Base-by-base conservation (phyloP, 2,113 vertebrate genomes). In the Alces alces region DNA sequence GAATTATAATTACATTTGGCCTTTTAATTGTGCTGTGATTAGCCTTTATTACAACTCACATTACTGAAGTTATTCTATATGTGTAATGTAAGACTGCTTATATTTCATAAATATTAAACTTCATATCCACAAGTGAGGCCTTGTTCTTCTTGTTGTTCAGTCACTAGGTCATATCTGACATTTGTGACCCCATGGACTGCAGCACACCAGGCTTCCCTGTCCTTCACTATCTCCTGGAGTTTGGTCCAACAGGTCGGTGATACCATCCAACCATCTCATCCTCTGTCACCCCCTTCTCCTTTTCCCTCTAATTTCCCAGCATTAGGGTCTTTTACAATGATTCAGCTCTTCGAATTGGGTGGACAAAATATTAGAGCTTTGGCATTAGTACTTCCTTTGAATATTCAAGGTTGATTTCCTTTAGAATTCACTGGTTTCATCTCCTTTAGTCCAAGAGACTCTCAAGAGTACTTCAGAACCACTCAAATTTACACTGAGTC, bases 301-400 rank as follows among this genome's bases (percentile, higher is more conserved):
- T 19, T 19, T 70, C 19, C 19, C 64, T n/a, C 21, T 5, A 36
- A 36, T 70, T 70, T 11, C n/a, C n/a, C n/a, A 21, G 2, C 9
- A 36, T 36, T 36, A 70, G 0, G n/a, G 64, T 70, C n/a, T 70
- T 70, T 70, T 70, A 23, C n/a, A 70, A 36, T 3, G n/a, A 36
- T n/a, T 36, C n/a, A 36, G n/a, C 64, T 23, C 19, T 70, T 70
- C 1, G 21, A 3, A 70, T 70, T 0, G 0, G 17, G 64, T 70
- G 64, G 19, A 17, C 64, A 70, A 70, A 70, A 19, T 36, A 70
- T 21, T 36, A 19, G 64, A 70, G 19, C 64, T 70, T 70, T 5
- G 21, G 64, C 64, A 70, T 70, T 23, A 70, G 9, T 52, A 70
- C 45, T 23, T 57, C 55, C 21, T 57, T 57, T 57, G 19, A 57